These are phyloP conservation scores for Pristionchus fissidentatus DNA, from an alignment of 2,888 invertebrate genomes.

Conservation along the genomic window DNA sequence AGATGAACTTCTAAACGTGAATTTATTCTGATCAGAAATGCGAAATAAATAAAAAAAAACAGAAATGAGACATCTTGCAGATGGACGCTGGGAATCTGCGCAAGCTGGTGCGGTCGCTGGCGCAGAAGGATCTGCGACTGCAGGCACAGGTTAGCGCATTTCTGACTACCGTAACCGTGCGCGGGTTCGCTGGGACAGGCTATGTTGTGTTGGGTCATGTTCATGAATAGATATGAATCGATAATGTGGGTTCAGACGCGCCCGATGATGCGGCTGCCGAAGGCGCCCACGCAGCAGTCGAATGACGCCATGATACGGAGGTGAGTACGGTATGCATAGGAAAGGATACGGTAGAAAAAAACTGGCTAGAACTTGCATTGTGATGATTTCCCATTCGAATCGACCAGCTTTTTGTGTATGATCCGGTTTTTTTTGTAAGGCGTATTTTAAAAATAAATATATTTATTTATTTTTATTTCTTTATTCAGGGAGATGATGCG, in stretches of 20 bases:
- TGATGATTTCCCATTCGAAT: too few relatives aligned
- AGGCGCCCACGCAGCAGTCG: neutral
- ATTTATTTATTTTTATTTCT: neutral
- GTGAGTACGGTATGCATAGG: neutral
- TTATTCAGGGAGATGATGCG: conserved; percentile 48
- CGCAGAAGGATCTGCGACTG: conserved; percentile 56
- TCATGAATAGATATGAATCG: neutral
- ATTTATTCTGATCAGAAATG: neutral
- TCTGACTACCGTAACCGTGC: too few relatives aligned
- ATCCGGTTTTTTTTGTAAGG: neutral
- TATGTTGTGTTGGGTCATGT: too few relatives aligned
- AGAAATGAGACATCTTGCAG: conserved; percentile 48
- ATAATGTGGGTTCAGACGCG: neutral
- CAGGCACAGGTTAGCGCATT: conserved; percentile 44
- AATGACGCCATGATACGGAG: conserved; percentile 29
- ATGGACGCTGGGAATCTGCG: conserved; percentile 62
- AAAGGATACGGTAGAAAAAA: too few relatives aligned
- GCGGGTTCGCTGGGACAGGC: too few relatives aligned
- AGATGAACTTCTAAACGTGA: neutral
- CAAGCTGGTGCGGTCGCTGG: conserved; percentile 62
- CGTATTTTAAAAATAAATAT: neutral
- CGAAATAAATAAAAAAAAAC: neutral
- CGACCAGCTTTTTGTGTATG: neutral
- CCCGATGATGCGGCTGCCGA: conserved; percentile 33
- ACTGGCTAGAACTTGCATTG: too few relatives aligned